Percentiles rank a stretch among this genome's conserved stretches.
phyloP scores from a whole-genome alignment of 2,888 invertebrate genomes.

The Drosophila kokeensis region DNA sequence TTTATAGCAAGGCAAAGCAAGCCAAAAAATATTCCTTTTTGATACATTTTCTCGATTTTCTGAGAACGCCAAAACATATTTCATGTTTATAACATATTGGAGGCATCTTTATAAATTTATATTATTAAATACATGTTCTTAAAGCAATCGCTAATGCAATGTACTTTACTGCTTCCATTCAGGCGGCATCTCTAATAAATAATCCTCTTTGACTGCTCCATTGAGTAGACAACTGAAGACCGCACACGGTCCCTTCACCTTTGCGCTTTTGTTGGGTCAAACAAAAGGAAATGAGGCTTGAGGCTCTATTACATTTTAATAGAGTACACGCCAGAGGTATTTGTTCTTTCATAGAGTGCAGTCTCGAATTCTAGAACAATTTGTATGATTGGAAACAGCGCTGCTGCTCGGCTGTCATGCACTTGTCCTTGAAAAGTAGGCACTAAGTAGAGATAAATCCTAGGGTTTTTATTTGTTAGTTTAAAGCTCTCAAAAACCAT shows the following conservation, averaged over 20 bases:
- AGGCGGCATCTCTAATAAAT: slow-evolving; percentile 22
- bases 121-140: slow-evolving; percentile 1
- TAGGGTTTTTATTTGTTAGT: slow-evolving; percentile 4
- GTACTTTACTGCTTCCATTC: slow-evolving; percentile 5
- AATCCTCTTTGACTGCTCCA: slow-evolving; percentile 40
- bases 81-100: no score
- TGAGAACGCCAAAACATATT: not conserved
- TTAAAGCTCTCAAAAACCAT: not conserved
- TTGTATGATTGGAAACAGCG: slow-evolving; percentile 12
- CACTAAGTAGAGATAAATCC: slow-evolving; percentile 25
- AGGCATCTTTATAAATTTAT: not conserved
- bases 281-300: slow-evolving; percentile 30
- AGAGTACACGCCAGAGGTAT: slow-evolving; percentile 1
- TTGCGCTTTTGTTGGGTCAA: slow-evolving; percentile 2
- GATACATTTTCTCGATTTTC: not conserved
- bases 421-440: slow-evolving; percentile 7
- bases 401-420: slow-evolving; percentile 24
- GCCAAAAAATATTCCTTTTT: not conserved
- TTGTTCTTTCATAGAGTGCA: not conserved
- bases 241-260: not conserved
- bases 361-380: slow-evolving; percentile 15
- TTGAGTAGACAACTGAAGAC: slow-evolving; percentile 23
- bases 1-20: not conserved
- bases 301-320: slow-evolving; percentile 8
- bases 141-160: slow-evolving; percentile 2